Percentiles rank a stretch among this genome's conserved stretches.
Conservation (phyloP, 2,888 invertebrate species). For the Apotomis capreana region DNA sequence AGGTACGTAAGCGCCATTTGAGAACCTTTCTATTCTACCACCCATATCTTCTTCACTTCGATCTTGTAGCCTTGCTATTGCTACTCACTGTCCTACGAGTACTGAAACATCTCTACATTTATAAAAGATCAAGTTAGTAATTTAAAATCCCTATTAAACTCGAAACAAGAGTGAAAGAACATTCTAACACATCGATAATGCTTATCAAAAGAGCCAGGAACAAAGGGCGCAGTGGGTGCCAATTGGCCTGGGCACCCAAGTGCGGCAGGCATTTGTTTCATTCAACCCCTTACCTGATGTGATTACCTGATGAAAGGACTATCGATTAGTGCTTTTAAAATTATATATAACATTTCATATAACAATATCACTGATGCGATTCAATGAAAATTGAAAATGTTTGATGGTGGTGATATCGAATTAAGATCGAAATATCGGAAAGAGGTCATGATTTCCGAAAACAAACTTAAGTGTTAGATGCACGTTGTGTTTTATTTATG, state of each 20-base stretch:
- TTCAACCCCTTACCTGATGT: conserved; percentile 1
- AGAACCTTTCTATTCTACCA: too few species aligned
- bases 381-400: background rate
- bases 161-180: background rate
- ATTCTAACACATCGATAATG: conserved; percentile 5
- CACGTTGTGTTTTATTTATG: too few species aligned
- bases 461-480: too few species aligned
- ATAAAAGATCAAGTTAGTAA: background rate
- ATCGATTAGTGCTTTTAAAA: conserved; percentile 22
- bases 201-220: conserved; percentile 16
- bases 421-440: too few species aligned
- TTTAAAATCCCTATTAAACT: background rate
- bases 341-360: conserved; percentile 1
- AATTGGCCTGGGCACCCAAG: conserved; percentile 15
- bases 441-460: too few species aligned
- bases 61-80: too few species aligned
- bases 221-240: conserved; percentile 18
- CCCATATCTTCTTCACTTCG: too few species aligned
- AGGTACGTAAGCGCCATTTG: too few species aligned
- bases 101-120: background rate
- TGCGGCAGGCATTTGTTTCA: background rate
- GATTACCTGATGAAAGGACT: conserved; percentile 25
- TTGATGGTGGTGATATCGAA: background rate
- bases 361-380: background rate
- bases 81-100: too few species aligned